These are phyloP conservation scores for Protobothrops flavoviridis DNA, from an alignment of 2,113 vertebrate genomes.

Conservation along the genomic window DNA sequence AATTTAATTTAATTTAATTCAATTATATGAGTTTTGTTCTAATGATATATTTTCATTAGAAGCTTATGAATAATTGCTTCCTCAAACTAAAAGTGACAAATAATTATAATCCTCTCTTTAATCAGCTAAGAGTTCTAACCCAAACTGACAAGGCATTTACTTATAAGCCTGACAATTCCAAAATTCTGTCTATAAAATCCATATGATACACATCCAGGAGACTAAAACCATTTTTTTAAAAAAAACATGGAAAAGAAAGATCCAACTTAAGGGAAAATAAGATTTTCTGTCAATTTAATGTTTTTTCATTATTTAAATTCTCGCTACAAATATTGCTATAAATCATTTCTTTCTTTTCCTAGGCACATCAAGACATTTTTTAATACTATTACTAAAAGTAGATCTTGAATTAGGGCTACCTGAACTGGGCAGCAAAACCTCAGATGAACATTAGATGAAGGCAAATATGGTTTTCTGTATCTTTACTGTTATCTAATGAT, in stretches of 20 bases:
- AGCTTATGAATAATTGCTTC: conserved; percentile 56
- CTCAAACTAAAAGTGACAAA: conserved; percentile 54
- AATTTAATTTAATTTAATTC: conserved; percentile 55
- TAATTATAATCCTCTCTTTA: conserved; percentile 56
- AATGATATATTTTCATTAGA: conserved; percentile 55
- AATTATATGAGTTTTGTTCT: conserved; percentile 50
- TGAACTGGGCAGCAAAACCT: not conserved
- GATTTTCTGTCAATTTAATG: not conserved
- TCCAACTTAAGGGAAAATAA: conserved; percentile 15
- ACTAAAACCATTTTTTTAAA: not conserved
- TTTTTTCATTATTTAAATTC: not conserved
- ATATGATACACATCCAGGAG: conserved; percentile 1
- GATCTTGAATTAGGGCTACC: not conserved
- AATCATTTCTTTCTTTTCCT: not conserved
- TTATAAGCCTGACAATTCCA: conserved; percentile 51
- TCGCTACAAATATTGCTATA: not conserved
- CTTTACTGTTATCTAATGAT: not conserved
- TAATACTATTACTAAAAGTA: not conserved
- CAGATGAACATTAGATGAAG: not conserved
- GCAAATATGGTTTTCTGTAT: not conserved
- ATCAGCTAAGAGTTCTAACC: conserved; percentile 54
- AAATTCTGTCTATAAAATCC: conserved; percentile 40
- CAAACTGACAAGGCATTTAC: conserved; percentile 59
- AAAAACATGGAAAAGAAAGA: not conserved
- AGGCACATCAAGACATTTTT: not conserved